Base-by-base conservation (phyloP, 2,113 vertebrate species). In the Eptesicus fuscus region DNA sequence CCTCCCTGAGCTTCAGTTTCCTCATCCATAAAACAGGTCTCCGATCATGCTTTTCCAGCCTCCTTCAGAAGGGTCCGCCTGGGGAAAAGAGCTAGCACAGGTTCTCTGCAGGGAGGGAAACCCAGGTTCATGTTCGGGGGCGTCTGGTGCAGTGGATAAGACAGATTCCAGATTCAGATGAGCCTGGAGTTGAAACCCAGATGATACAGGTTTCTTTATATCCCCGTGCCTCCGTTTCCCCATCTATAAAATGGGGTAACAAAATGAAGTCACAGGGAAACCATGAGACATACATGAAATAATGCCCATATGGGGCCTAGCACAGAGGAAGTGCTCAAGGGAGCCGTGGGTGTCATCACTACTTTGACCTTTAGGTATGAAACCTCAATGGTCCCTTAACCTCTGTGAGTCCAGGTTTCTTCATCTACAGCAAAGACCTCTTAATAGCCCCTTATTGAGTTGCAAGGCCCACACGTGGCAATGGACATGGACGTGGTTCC, bases 401-500 rank as follows among this genome's bases (percentile, higher is more conserved):
- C 30, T 78, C 51, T n/a, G 44, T 42, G 37, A 71, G n/a, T 30
- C 47, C 18, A 71, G 4, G 23, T 35, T 63, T 61, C 40, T n/a
- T 35, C 28, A 5, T 88, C 22, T 22, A 32, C 35, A 35, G 14
- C 5, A 5, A 3, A 20, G n/a, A 49, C 59, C 49, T 77, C 49
- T 28, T 70, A 18, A 28, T 9, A n/a, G 37, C 5, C 1, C 80
- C 40, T 59, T 9, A 14, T 5, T 8, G 35, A 42, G 16, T 30
- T 8, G 5, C 14, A 30, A 73, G 63, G 35, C 71, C 30, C 51
- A 63, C 8, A 79, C 13, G 0, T 32, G 28, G 28, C 4, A 0
- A 56, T 4, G 30, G 5, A 10, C 20, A 5, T 35, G 28, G 25
- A 53, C 0, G 5, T 0, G 1, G 5, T 22, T 82, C 28, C 83